These are phyloP conservation scores for Amiota minor DNA, from an alignment of 2,888 invertebrate genomes.

Conservation along the genomic window DNA sequence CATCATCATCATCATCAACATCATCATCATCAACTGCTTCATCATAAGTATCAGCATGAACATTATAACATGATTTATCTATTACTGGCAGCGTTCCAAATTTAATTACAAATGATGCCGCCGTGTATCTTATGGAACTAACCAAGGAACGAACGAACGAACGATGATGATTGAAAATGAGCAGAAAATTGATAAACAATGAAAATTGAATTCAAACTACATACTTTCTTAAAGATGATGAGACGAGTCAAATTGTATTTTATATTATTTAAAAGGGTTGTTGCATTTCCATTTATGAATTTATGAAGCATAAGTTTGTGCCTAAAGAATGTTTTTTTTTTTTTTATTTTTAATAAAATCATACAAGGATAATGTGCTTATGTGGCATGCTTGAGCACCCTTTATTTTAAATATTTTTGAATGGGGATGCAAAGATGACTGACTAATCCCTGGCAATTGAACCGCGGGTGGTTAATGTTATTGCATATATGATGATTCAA, in stretches of 20 bases:
- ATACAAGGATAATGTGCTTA: constrained; percentile 39
- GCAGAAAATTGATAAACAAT: constrained; percentile 72
- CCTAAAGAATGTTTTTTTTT: constrained; percentile 34
- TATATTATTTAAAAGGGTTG: constrained; percentile 36
- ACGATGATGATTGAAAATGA: constrained; percentile 51
- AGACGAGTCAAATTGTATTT: constrained; percentile 32
- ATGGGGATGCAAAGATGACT: neutral
- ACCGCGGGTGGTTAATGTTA: neutral
- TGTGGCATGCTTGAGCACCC: constrained; percentile 24
- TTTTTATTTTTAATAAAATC: constrained; percentile 55
- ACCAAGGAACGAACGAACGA: too few species aligned
- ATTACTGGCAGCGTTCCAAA: constrained; percentile 68
- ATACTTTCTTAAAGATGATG: constrained; percentile 42
- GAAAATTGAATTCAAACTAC: constrained; percentile 64
- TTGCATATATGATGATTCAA: too few species aligned
- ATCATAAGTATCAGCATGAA: too few species aligned
- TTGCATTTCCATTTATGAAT: constrained; percentile 33
- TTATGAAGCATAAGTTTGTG: neutral
- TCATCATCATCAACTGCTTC: too few species aligned
- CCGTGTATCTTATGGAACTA: constrained; percentile 55
- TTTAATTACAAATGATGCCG: constrained; percentile 63
- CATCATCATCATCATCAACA: too few species aligned
- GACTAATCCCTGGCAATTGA: neutral
- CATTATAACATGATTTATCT: constrained; percentile 57
- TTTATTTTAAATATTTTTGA: neutral